Evolutionary conservation across 2,888 invertebrate species (phyloP).

Genomic region (Dynastes tityus): DNA sequence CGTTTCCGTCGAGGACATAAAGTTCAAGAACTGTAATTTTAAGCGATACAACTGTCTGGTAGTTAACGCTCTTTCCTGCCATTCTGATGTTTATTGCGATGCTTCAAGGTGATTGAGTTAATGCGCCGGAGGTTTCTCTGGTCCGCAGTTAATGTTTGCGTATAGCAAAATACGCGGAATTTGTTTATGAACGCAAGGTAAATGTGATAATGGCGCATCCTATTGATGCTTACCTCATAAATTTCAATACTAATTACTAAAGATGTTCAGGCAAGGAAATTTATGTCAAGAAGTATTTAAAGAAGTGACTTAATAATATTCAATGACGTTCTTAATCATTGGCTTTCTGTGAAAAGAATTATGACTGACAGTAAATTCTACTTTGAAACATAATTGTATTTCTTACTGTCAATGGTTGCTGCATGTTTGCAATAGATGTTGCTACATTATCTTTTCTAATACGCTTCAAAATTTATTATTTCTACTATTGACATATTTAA

Average conservation of each 20-base stretch:
- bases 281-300: neutral
- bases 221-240: neutral
- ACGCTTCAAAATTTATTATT: too few relatives aligned
- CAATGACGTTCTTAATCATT: too few relatives aligned
- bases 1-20: conserved; percentile 41
- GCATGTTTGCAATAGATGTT: too few relatives aligned
- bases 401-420: too few relatives aligned
- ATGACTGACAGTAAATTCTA: too few relatives aligned
- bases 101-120: conserved; percentile 28
- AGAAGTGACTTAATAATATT: neutral
- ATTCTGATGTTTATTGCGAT: conserved; percentile 42
- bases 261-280: neutral
- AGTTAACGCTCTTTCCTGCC: conserved; percentile 41
- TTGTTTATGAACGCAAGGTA: conserved; percentile 6
- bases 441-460: too few relatives aligned
- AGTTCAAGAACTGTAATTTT: conserved; percentile 42
- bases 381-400: too few relatives aligned
- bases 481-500: too few relatives aligned
- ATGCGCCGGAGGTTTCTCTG: conserved; percentile 28
- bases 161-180: conserved; percentile 9
- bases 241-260: neutral
- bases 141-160: conserved; percentile 1
- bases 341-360: too few relatives aligned
- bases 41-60: conserved; percentile 46
- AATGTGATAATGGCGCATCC: neutral